Conservation (phyloP, 1,140 invertebrate genomes). For the Drosophila ironensis region DNA sequence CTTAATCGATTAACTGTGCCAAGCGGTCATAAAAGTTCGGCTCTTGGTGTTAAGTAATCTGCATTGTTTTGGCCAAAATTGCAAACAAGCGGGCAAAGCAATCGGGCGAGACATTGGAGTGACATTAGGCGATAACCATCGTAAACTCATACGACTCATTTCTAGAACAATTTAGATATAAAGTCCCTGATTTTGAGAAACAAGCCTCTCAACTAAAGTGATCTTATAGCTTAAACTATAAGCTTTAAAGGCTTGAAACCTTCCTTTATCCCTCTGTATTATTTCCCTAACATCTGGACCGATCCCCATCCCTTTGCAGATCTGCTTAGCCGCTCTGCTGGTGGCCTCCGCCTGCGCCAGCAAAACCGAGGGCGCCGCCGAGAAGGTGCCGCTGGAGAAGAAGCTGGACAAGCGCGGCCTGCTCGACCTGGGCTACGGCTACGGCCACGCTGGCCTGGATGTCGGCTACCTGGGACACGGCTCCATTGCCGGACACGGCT, state of each 20-base stretch:
- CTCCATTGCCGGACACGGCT: conserved; percentile 84
- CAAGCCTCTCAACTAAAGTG: too few species aligned
- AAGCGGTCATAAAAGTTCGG: conserved; percentile 3
- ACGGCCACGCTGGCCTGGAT: conserved; percentile 84
- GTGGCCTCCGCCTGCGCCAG: conserved; percentile 85
- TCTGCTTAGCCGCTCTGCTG: conserved; percentile 87
- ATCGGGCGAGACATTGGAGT: too few species aligned
- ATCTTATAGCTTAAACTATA: too few species aligned
- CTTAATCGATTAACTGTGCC: conserved; percentile 38
- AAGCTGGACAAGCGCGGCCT: conserved; percentile 85
- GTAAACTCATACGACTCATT: too few species aligned
- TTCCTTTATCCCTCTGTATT: too few species aligned
- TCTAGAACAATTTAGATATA: too few species aligned
- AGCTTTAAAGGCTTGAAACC: too few species aligned
- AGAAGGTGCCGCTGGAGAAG: conserved; percentile 85
- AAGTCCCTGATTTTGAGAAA: too few species aligned
- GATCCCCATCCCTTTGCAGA: conserved; percentile 83
- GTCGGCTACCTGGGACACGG: conserved; percentile 86
- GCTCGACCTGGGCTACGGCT: conserved; percentile 84
- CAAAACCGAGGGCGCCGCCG: conserved; percentile 65
- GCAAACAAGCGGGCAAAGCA: background rate
- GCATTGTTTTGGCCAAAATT: conserved; percentile 1
- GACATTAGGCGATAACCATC: too few species aligned
- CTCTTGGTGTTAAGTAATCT: conserved; percentile 4
- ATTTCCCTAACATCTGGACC: background rate